Conservation (phyloP, 2,888 invertebrate genomes). For the Norana najaformis region DNA sequence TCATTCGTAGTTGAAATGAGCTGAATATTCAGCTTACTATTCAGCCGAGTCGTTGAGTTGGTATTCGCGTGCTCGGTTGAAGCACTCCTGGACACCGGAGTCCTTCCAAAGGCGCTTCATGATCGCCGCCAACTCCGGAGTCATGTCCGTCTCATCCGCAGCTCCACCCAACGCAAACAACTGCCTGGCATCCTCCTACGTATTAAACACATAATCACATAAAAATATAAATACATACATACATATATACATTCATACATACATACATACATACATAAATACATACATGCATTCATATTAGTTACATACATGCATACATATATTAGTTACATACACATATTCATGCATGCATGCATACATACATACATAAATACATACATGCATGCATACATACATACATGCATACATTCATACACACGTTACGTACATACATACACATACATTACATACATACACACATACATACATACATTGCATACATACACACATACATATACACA, state of each 20-base stretch:
- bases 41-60: conserved; percentile 87
- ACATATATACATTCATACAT: too few relatives aligned
- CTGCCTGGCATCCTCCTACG: conserved; percentile 36
- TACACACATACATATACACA: too few relatives aligned
- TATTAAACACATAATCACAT: not conserved
- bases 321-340: not conserved
- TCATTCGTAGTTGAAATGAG: too few relatives aligned
- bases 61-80: conserved; percentile 67
- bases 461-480: too few relatives aligned
- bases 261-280: too few relatives aligned
- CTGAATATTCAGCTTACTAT: conserved; percentile 66
- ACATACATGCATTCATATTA: too few relatives aligned
- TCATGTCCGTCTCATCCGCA: conserved; percentile 81
- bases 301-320: too few relatives aligned
- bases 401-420: not conserved
- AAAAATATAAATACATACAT: too few relatives aligned
- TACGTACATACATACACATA: too few relatives aligned
- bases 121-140: conserved; percentile 77
- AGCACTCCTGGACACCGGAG: conserved; percentile 78
- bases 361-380: not conserved
- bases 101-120: conserved; percentile 89
- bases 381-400: not conserved
- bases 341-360: not conserved
- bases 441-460: not conserved
- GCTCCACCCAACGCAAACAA: conserved; percentile 60